Base-by-base conservation (phyloP, 2,888 invertebrate genomes). In the Mesodorylaimus sp. region DNA sequence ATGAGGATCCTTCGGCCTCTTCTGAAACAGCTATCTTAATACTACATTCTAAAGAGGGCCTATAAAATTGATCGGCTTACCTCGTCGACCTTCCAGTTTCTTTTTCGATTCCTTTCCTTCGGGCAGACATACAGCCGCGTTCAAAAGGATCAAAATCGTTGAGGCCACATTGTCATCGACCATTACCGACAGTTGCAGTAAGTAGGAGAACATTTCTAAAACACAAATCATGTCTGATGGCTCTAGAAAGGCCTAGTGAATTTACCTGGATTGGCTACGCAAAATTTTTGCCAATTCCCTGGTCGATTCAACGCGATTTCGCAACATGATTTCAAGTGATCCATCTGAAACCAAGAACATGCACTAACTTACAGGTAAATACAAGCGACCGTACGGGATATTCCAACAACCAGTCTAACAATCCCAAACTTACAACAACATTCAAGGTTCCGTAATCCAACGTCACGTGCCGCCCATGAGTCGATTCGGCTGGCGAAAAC, bases 241-340 rank as follows among this genome's bases (percentile, higher is more conserved):
- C n/a, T n/a, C n/a, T n/a, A n/a, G n/a, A n/a, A n/a, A n/a, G n/a
- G n/a, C n/a, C n/a, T n/a, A n/a, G n/a, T n/a, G n/a, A n/a, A n/a
- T n/a, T n/a, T 27, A 50, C 54, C 50, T 16, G 21, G 21, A 28
- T 56, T 53, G 25, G 53, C 41, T 10, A 47, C 26, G 63, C 87
- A 88, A 66, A 83, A 83, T 63, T 80, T 77, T 68, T 93, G 91
- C 93, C 93, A 95, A 72, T 93, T 93, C 57, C 83, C 80, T 0
- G 88, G 86, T 48, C 93, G 79, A 48, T 80, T 79, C 47, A 80
- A 78, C 32, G 89, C 89, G 51, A 93, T 84, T 68, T 95, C 93
- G 47, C 83, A 79, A 60, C 91, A 89, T 2, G 83, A 81, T 71
- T 91, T 89, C 54, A 95, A 73, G 68, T 91, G 88, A 60, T 93